These are phyloP conservation scores for Lasioglossum vierecki DNA, from an alignment of 2,888 invertebrate species.

Conservation along the genomic window DNA sequence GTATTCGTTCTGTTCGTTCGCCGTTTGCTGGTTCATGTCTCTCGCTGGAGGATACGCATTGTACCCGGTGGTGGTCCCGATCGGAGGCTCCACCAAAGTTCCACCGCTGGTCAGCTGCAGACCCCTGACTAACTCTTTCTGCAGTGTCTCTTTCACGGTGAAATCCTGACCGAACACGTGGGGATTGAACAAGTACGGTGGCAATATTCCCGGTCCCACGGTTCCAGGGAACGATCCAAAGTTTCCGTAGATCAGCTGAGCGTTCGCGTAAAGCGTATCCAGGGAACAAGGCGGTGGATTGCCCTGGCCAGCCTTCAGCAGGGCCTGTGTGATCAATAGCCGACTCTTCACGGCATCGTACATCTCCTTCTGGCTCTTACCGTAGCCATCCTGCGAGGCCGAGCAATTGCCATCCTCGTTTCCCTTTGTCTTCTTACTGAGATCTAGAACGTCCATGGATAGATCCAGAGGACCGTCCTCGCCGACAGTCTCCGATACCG, in stretches of 20 bases:
- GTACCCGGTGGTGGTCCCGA: conserved; percentile 68
- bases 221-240: conserved; percentile 83
- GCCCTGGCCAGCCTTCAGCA: conserved; percentile 85
- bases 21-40: conserved; percentile 56
- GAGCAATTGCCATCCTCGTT: conserved; percentile 70
- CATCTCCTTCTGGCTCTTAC: conserved; percentile 67
- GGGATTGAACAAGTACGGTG: conserved; percentile 88
- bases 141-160: conserved; percentile 87
- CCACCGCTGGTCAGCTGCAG: conserved; percentile 90
- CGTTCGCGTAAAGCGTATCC: conserved; percentile 79
- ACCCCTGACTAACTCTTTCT: conserved; percentile 88
- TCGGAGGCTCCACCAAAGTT: conserved; percentile 85
- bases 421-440: conserved; percentile 89
- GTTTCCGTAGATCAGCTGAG: conserved; percentile 80
- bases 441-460: conserved; percentile 92
- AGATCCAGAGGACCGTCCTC: conserved; percentile 88
- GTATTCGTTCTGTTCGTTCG: conserved; percentile 69
- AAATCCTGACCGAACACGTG: conserved; percentile 88
- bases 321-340: conserved; percentile 87
- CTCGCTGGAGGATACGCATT: conserved; percentile 62
- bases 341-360: conserved; percentile 85
- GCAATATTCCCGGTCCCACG: conserved; percentile 85
- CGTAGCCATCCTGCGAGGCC: conserved; percentile 53
- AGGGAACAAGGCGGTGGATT: conserved; percentile 70
- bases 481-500: conserved; percentile 50